These are phyloP conservation scores for Lordiphosa andalusiaca DNA, from an alignment of 2,888 invertebrate species.

Conservation along the genomic window DNA sequence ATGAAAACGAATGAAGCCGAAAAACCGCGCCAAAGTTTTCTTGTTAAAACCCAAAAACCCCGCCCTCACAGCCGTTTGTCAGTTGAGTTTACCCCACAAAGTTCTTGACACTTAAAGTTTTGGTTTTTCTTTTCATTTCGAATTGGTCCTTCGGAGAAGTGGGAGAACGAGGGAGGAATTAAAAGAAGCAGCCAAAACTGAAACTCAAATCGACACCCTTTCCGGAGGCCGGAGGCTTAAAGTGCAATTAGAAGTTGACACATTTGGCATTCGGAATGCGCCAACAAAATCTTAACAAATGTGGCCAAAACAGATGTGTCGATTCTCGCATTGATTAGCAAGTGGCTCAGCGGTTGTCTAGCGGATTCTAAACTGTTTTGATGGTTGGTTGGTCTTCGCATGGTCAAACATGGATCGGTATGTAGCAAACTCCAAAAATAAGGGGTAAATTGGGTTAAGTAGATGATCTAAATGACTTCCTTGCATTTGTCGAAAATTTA, in stretches of 20 bases:
- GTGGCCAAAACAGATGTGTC: not conserved
- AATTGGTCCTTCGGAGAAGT: not conserved
- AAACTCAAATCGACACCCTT: slow-evolving; percentile 54
- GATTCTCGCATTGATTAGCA: no score
- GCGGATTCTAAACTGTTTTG: no score
- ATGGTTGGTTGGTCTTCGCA: no score
- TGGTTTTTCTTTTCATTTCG: not conserved
- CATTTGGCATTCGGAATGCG: slow-evolving; percentile 2
- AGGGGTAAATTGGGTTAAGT: no score
- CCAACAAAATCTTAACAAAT: not conserved
- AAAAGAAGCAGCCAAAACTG: slow-evolving; percentile 33
- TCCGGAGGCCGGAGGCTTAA: slow-evolving; percentile 9
- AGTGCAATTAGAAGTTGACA: slow-evolving; percentile 49
- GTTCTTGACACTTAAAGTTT: slow-evolving; percentile 11
- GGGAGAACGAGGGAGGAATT: slow-evolving; percentile 17
- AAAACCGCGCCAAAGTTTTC: slow-evolving; percentile 59
- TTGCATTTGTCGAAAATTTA: no score
- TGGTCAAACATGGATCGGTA: no score
- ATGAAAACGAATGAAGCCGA: slow-evolving; percentile 59
- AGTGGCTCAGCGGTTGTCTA: no score
- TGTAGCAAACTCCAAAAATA: no score
- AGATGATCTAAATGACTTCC: no score
- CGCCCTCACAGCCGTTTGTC: slow-evolving; percentile 3
- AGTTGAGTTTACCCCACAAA: slow-evolving; percentile 1
- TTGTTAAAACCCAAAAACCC: slow-evolving; percentile 47